Evolutionary conservation across 2,797 vertebrate species (phyloP).

Genomic region (Epinephelus malabaricus): DNA sequence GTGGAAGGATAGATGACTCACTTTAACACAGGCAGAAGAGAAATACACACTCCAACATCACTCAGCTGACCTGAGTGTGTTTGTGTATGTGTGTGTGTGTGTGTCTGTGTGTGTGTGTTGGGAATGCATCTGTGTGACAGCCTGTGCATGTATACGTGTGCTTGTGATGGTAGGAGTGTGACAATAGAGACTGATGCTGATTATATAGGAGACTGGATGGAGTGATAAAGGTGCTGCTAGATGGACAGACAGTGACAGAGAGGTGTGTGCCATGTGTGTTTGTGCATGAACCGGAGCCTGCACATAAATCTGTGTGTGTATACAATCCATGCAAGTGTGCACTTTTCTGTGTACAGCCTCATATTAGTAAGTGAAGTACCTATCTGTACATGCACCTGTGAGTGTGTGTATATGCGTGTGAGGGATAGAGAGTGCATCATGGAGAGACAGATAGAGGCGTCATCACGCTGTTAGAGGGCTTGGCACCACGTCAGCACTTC

Average conservation of each 20-base stretch:
- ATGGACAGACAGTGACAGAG: constrained; percentile 54
- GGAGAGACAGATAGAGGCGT: constrained; percentile 83
- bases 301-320: constrained; percentile 43
- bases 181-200: constrained; percentile 75
- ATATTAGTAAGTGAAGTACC: constrained; percentile 35
- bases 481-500: constrained; percentile 86
- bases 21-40: constrained; percentile 77
- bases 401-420: constrained; percentile 26
- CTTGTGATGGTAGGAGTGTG: constrained; percentile 44
- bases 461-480: constrained; percentile 72
- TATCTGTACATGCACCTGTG: constrained; percentile 59
- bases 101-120: too few relatives aligned
- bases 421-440: constrained; percentile 44
- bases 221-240: constrained; percentile 66
- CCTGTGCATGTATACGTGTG: background rate
- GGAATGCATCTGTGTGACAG: constrained; percentile 25
- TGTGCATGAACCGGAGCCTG: constrained; percentile 21
- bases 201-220: constrained; percentile 68
- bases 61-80: constrained; percentile 72
- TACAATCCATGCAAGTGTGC: constrained; percentile 14
- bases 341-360: constrained; percentile 21
- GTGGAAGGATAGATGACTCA: constrained; percentile 85
- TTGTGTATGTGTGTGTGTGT: background rate
- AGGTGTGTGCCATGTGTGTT: constrained; percentile 26
- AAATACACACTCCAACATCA: constrained; percentile 77